Evolutionary conservation across 2,888 invertebrate species (phyloP).

Genomic region (Eupithecia dodoneata): DNA sequence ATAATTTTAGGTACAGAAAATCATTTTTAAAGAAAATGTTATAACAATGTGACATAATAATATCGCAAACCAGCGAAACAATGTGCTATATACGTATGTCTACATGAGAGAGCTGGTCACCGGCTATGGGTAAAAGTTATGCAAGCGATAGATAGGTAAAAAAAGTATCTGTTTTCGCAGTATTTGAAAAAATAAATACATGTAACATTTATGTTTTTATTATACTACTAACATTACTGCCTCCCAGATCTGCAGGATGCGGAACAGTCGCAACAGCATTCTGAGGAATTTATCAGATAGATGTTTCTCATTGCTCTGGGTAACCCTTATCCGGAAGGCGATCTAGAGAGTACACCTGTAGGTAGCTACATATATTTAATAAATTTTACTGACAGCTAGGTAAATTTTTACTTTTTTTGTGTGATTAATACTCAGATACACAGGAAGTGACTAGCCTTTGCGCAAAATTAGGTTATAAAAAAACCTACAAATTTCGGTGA

Average conservation of each 20-base stretch:
- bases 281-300: too few species aligned
- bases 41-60: too few species aligned
- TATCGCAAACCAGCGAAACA: neutral
- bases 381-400: too few species aligned
- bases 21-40: neutral
- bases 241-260: too few species aligned
- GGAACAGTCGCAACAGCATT: too few species aligned
- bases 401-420: too few species aligned
- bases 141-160: neutral
- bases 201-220: neutral
- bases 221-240: neutral
- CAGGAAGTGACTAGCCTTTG: neutral
- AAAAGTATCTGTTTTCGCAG: neutral
- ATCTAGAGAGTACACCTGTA: too few species aligned
- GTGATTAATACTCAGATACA: neutral
- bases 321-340: too few species aligned
- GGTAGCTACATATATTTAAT: too few species aligned
- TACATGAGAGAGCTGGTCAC: neutral
- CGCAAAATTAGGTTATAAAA: neutral
- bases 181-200: neutral
- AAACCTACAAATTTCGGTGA: too few species aligned
- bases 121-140: neutral
- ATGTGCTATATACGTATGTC: neutral
- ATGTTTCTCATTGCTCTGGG: too few species aligned
- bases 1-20: neutral